These are phyloP conservation scores for Steromphala cineraria DNA, from an alignment of 2,888 invertebrate genomes.

Conservation along the genomic window DNA sequence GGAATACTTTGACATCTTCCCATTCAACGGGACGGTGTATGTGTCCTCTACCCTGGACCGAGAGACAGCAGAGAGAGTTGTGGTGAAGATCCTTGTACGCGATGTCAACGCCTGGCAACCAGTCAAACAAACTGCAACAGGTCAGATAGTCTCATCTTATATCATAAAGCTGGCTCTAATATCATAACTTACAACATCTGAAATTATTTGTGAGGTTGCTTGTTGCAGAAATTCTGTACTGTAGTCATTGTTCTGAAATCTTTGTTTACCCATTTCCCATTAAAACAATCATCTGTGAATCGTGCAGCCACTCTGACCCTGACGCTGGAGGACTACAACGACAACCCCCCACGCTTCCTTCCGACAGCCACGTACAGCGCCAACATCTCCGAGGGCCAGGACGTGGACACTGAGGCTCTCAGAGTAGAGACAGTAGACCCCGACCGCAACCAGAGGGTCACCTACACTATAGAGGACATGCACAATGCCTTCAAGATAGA, in stretches of 20 bases:
- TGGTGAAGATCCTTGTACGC: slow-evolving; percentile 58
- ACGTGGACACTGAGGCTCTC: slow-evolving; percentile 50
- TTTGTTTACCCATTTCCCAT: too few relatives aligned
- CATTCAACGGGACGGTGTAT: slow-evolving; percentile 82
- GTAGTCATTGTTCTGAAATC: too few relatives aligned
- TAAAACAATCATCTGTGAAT: background rate
- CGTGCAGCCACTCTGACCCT: slow-evolving; percentile 56
- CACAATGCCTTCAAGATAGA: slow-evolving; percentile 42
- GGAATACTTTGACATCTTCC: slow-evolving; percentile 80
- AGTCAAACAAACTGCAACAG: slow-evolving; percentile 45
- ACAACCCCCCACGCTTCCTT: slow-evolving; percentile 63
- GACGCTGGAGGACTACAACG: slow-evolving; percentile 61
- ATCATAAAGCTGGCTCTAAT: too few relatives aligned
- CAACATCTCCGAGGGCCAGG: slow-evolving; percentile 57
- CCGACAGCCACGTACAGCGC: slow-evolving; percentile 49
- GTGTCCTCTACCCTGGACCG: slow-evolving; percentile 80
- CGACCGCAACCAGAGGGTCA: slow-evolving; percentile 57
- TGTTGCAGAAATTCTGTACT: too few relatives aligned
- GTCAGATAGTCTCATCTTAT: slow-evolving; percentile 14
- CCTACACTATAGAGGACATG: slow-evolving; percentile 45
- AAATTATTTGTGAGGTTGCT: too few relatives aligned
- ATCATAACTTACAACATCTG: too few relatives aligned
- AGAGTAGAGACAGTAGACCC: slow-evolving; percentile 57
- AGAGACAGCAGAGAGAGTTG: slow-evolving; percentile 65
- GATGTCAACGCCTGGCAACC: slow-evolving; percentile 63